These are phyloP conservation scores for Carassius auratus DNA, from an alignment of 2,113 vertebrate genomes.

Conservation along the genomic window DNA sequence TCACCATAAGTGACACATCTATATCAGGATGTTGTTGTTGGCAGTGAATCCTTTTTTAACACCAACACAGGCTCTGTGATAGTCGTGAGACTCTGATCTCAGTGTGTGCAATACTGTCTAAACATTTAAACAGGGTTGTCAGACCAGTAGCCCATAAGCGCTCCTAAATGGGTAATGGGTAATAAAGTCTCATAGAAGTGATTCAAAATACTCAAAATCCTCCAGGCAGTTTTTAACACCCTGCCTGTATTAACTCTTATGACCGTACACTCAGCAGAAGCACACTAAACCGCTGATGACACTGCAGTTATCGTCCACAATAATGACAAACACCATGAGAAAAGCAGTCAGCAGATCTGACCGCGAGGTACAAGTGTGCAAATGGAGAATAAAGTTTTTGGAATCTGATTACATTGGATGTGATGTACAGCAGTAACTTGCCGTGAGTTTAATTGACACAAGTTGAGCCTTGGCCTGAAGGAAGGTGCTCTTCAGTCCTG, in stretches of 20 bases:
- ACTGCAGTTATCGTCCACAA: background rate
- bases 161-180: constrained; percentile 19
- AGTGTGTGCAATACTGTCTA: background rate
- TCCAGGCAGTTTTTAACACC: constrained; percentile 19
- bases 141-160: constrained; percentile 1
- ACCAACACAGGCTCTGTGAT: background rate
- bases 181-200: constrained; percentile 12
- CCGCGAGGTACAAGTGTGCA: constrained; percentile 1
- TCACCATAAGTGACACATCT: constrained; percentile 13
- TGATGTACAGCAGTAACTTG: background rate
- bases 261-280: background rate
- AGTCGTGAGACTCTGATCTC: background rate
- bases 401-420: background rate
- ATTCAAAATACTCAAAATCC: background rate
- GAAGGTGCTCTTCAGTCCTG: constrained; percentile 51
- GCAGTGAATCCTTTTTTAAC: background rate
- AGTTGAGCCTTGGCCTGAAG: constrained; percentile 10
- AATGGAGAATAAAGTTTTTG: background rate
- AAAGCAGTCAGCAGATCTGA: background rate
- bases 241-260: constrained; percentile 19
- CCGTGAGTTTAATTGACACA: background rate
- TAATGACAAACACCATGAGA: background rate
- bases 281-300: background rate
- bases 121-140: constrained; percentile 1
- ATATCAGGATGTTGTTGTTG: constrained; percentile 21